A percentile compares a stretch with the other conserved stretches of the same genome.
phyloP scores from a whole-genome alignment of 2,113 vertebrate genomes.

The Panthera tigris region DNA sequence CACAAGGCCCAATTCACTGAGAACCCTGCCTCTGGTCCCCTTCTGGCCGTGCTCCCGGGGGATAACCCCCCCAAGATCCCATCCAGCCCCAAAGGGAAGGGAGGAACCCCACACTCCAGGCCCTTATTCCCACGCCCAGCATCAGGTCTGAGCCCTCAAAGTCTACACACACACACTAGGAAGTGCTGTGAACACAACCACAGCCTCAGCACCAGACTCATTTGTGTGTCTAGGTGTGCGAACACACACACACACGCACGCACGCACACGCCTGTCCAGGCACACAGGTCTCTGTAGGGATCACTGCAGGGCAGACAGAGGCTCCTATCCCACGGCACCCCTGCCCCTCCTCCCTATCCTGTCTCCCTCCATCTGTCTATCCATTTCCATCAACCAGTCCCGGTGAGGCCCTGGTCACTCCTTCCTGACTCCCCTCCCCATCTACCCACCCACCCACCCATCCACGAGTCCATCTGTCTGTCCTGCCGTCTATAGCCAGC shows the following conservation, averaged over 20 bases:
- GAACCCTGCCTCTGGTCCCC: neutral
- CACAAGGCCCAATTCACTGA: neutral
- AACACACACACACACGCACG: fast-evolving
- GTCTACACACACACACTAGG: neutral
- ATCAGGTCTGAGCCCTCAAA: neutral
- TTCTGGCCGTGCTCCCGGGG: neutral
- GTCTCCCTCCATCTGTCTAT: neutral
- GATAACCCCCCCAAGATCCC: neutral
- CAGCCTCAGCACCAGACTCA: fast-evolving
- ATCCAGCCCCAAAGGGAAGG: neutral
- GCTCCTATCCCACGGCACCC: neutral
- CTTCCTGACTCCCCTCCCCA: neutral
- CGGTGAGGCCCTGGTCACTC: neutral
- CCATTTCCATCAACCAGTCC: neutral
- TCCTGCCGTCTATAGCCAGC: neutral
- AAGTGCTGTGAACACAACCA: neutral
- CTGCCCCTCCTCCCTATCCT: neutral
- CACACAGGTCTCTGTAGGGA: neutral
- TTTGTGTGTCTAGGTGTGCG: neutral
- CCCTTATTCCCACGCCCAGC: fast-evolving
- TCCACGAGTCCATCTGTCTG: neutral
- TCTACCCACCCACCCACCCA: neutral
- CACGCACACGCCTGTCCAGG: neutral
- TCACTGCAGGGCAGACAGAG: neutral
- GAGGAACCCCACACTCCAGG: neutral